Evolutionary conservation across 2,888 invertebrate genomes (phyloP), one percentile per base, ranked within the genome.

Genomic region (Drosophila greeni): DNA sequence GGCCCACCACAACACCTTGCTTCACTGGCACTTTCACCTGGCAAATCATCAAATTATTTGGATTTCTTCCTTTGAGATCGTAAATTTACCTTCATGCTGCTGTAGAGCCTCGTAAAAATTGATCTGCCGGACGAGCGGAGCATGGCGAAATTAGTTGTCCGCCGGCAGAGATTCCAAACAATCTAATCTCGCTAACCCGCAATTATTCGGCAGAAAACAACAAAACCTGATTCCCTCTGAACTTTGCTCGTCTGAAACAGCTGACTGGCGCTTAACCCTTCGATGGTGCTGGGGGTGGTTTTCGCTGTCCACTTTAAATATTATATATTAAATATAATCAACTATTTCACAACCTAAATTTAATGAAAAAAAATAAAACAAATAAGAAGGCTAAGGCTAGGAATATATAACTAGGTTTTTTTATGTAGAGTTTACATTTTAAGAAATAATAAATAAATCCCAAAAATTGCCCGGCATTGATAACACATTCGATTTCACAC

Each of bases 1-100:
- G 85, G 1, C 92, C 92, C 66, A 88, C 86, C 43, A 92, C 79
- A 75, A 89, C 89, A 2, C 92, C 92, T 57, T 91, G 89, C 40
- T 85, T 86, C 11, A 89, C 87, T 14, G 74, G 70, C 4, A 88
- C 82, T 71, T 85, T 87, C 31, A 86, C 84, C 72, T 81, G 34
- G 11, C 2, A 14, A 29, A 7, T 8, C 16, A 6, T 1, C 2
- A 18, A 6, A n/a, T 6, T 36, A 14, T 20, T 29, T 7, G 5
- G 18, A 40, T 14, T 24, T n/a, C 3, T 20, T 31, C 9, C 18
- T 29, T 20, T 9, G 5, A 9, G 12, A 18, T 24, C 9, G 8
- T 2, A 5, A 20, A 29, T n/a, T 47, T 29, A 84, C 79, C 66
- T 66, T 68, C 70, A 84, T 79, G 9, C 37, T 72, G 59, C 74